Evolutionary conservation across 2,888 invertebrate species (phyloP).

Genomic region (Agrotis exclamationis): DNA sequence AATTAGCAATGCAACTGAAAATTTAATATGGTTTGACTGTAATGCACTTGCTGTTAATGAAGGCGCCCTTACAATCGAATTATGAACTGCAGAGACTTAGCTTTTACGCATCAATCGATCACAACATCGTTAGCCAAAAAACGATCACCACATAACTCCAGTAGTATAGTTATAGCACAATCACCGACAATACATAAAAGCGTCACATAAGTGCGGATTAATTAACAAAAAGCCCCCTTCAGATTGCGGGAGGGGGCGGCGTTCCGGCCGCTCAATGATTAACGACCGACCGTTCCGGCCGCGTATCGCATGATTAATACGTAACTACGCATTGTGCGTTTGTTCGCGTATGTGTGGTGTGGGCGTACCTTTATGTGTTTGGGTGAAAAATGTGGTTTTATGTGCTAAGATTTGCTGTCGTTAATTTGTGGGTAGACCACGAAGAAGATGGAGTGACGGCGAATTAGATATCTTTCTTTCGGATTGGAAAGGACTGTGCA

Average conservation of each 20-base stretch:
- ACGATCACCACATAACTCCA: constrained; percentile 29
- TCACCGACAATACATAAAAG: constrained; percentile 70
- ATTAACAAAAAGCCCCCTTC: constrained; percentile 88
- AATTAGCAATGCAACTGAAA: too few relatives aligned
- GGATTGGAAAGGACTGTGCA: too few relatives aligned
- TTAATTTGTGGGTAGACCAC: constrained; percentile 27
- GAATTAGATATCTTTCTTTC: too few relatives aligned
- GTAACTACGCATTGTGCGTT: constrained; percentile 82
- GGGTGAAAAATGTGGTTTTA: constrained; percentile 54
- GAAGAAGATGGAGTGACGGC: too few relatives aligned
- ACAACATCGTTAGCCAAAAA: constrained; percentile 47
- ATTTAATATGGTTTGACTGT: too few relatives aligned
- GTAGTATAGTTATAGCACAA: constrained; percentile 45
- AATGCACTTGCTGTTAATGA: not conserved
- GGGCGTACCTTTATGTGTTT: constrained; percentile 64
- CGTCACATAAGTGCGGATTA: constrained; percentile 81
- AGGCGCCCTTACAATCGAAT: not conserved
- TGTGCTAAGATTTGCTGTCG: constrained; percentile 40
- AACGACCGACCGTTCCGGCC: constrained; percentile 85
- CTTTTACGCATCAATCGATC: constrained; percentile 26
- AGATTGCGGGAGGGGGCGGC: constrained; percentile 74
- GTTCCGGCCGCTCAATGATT: constrained; percentile 86
- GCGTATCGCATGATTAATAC: constrained; percentile 89
- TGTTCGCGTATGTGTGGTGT: constrained; percentile 65
- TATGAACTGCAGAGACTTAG: not conserved